phyloP scores from a whole-genome alignment of 64 coral and sea anemone species.

The Actinia equina region DNA sequence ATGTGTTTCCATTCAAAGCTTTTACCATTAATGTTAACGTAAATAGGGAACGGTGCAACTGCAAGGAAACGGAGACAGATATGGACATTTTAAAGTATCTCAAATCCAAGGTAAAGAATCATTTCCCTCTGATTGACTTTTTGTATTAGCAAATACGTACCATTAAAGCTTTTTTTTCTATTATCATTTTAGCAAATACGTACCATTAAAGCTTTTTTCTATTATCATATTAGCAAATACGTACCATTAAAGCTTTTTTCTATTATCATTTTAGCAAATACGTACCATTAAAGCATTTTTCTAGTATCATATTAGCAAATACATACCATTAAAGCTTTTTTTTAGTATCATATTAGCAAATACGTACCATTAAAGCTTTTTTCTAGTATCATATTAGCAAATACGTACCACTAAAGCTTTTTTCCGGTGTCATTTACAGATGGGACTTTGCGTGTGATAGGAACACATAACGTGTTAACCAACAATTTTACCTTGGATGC shows the following conservation, averaged over 20 bases:
- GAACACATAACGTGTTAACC: neutral
- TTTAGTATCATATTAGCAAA: too few species aligned
- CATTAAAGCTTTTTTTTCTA: too few species aligned
- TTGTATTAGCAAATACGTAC: neutral
- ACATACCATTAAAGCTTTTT: too few species aligned
- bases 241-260: neutral
- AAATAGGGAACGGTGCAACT: neutral
- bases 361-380: too few species aligned
- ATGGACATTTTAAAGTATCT: neutral
- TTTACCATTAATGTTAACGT: neutral
- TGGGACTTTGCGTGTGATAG: neutral
- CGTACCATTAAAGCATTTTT: too few species aligned
- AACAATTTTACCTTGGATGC: constrained; percentile 34
- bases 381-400: neutral
- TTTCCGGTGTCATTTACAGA: neutral
- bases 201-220: too few species aligned
- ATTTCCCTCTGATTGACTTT: neutral
- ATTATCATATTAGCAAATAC: neutral
- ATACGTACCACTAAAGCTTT: neutral
- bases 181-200: too few species aligned
- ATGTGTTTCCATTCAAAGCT: too few species aligned
- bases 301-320: too few species aligned
- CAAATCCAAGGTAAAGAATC: neutral
- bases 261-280: too few species aligned
- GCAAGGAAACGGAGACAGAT: neutral